phyloP scores from a whole-genome alignment of 2,797 vertebrate genomes.

The Eurystomus glaucurus region DNA sequence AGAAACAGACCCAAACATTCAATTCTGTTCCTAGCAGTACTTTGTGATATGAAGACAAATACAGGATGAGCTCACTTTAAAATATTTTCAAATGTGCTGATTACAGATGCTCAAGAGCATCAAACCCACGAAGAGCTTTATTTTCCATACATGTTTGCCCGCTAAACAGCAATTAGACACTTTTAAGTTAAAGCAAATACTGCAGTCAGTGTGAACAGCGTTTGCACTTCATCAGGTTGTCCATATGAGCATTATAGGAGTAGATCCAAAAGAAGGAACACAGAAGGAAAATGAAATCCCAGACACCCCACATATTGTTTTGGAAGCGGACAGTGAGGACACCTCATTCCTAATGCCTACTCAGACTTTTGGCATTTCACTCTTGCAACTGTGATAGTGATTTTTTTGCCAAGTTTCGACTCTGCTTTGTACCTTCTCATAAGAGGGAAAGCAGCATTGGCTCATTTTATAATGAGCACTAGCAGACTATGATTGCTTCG shows the following conservation, averaged over 20 bases:
- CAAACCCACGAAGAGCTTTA: not conserved
- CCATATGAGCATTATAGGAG: not conserved
- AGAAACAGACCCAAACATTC: not conserved
- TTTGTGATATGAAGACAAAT: not conserved
- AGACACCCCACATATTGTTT: not conserved
- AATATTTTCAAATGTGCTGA: not conserved
- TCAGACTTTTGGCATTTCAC: not conserved
- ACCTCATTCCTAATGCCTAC: not conserved
- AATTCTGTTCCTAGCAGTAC: not conserved
- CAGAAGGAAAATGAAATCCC: not conserved
- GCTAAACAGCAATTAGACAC: not conserved
- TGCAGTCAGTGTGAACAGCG: not conserved
- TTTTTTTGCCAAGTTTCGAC: not conserved
- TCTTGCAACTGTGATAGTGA: not conserved
- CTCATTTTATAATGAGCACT: not conserved
- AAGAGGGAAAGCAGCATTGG: not conserved
- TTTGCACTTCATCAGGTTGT: not conserved
- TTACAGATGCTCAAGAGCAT: not conserved
- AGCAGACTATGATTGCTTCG: not conserved
- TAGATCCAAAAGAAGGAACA: not conserved
- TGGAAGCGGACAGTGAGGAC: not conserved
- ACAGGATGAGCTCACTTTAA: not conserved
- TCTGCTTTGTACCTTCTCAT: not conserved
- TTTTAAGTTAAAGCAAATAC: not conserved
- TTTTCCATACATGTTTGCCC: accelerated